Percentiles rank a stretch among this genome's conserved stretches.
Conservation (phyloP, 1,140 invertebrate species). For the Scaptomyza montana region DNA sequence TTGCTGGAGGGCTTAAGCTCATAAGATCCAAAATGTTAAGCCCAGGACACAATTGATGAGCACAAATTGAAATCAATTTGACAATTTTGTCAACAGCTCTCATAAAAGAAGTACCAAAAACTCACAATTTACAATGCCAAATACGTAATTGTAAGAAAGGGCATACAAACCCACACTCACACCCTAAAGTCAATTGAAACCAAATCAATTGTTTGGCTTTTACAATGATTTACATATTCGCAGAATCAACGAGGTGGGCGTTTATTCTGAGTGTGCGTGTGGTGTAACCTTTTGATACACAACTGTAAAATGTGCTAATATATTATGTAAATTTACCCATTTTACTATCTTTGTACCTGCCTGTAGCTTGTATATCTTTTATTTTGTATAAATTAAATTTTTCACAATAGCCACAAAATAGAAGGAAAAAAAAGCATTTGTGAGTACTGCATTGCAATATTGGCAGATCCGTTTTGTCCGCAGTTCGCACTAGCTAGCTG, state of each 20-base stretch:
- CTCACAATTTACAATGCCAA: conserved; percentile 54
- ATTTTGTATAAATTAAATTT: conserved; percentile 47
- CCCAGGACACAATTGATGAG: conserved; percentile 48
- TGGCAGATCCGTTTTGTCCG: conserved; percentile 64
- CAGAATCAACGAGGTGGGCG: conserved; percentile 57
- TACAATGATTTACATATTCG: conserved; percentile 62
- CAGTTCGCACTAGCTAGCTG: conserved; percentile 15
- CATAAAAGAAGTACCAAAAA: conserved; percentile 57
- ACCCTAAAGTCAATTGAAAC: conserved; percentile 63
- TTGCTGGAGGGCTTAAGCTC: conserved; percentile 2
- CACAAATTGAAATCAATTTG: conserved; percentile 65
- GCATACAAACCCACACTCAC: background rate
- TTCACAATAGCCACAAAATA: conserved; percentile 13
- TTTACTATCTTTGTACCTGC: conserved; percentile 5
- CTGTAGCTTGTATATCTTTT: conserved; percentile 51
- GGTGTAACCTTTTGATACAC: conserved; percentile 44
- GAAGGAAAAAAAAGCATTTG: conserved; percentile 4
- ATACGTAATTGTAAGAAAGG: conserved; percentile 59
- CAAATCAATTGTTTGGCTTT: conserved; percentile 68
- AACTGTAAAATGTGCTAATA: conserved; percentile 54
- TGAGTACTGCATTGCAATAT: conserved; percentile 61
- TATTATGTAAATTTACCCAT: conserved; percentile 71
- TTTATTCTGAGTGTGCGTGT: conserved; percentile 13
- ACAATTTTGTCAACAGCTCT: conserved; percentile 64
- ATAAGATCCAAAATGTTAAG: conserved; percentile 20